Conservation (phyloP, 1,140 invertebrate species). For the Hycleus cichorii region DNA sequence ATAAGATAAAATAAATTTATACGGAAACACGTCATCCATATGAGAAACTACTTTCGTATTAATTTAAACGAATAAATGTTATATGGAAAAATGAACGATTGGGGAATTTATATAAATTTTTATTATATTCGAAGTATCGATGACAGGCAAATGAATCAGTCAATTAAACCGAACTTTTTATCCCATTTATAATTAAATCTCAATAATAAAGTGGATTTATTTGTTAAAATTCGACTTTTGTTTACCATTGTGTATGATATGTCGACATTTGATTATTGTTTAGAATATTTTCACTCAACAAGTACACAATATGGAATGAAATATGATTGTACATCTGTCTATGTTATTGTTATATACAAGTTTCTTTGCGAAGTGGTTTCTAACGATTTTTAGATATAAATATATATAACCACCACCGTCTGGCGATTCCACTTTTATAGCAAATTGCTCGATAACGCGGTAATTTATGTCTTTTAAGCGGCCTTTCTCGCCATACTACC, state of each 20-base stretch:
- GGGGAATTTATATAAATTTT: too few relatives aligned
- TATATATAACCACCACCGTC: constrained; percentile 20
- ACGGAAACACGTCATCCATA: too few relatives aligned
- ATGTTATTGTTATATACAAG: constrained; percentile 30
- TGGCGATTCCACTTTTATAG: constrained; percentile 29
- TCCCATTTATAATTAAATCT: not conserved
- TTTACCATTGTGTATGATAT: not conserved
- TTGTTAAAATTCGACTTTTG: not conserved
- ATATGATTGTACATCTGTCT: constrained; percentile 29
- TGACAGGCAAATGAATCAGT: too few relatives aligned
- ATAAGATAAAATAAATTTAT: too few relatives aligned
- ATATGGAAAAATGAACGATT: too few relatives aligned
- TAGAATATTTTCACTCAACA: constrained; percentile 7
- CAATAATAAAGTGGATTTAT: not conserved
- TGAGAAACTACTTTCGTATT: too few relatives aligned
- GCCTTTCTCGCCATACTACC: constrained; percentile 8
- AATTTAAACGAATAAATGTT: too few relatives aligned
- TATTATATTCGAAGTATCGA: too few relatives aligned
- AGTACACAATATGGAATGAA: constrained; percentile 23
- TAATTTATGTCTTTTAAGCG: constrained; percentile 29
- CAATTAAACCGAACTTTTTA: not conserved
- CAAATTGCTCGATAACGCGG: constrained; percentile 33
- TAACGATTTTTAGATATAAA: constrained; percentile 17
- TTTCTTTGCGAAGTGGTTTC: constrained; percentile 29
- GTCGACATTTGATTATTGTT: not conserved